These are phyloP conservation scores for Malurus alboscapulatus DNA, from an alignment of 2,113 vertebrate genomes.

Conservation along the genomic window DNA sequence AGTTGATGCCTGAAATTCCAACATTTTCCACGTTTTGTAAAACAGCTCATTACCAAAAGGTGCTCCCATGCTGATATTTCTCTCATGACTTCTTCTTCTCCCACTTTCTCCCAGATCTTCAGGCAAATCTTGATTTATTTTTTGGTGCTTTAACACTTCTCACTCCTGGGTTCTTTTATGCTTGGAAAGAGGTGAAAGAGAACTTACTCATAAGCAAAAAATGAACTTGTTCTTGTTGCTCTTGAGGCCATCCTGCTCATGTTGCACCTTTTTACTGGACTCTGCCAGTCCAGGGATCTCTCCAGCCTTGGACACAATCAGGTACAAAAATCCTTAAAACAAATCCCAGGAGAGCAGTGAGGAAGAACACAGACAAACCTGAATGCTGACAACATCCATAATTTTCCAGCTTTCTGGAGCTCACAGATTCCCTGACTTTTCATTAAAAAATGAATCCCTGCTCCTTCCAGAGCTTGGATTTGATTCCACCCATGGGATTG, in stretches of 20 bases:
- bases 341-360: neutral
- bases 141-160: neutral
- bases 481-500: neutral
- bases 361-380: neutral
- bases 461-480: neutral
- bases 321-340: neutral
- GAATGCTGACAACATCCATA: neutral
- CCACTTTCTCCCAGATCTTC: neutral
- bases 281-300: neutral
- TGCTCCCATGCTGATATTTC: neutral
- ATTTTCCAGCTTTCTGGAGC: neutral
- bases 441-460: neutral
- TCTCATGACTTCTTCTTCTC: neutral
- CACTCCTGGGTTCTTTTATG: neutral
- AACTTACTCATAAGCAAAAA: neutral
- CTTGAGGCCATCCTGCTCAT: neutral
- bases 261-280: neutral
- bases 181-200: neutral
- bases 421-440: neutral
- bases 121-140: neutral
- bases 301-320: neutral
- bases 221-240: neutral
- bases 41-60: neutral
- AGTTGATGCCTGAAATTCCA: slow-evolving; percentile 29
- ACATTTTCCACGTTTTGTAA: neutral